These are phyloP conservation scores for Pseudochaenichthys georgianus DNA, from an alignment of 2,797 vertebrate genomes.

Conservation along the genomic window DNA sequence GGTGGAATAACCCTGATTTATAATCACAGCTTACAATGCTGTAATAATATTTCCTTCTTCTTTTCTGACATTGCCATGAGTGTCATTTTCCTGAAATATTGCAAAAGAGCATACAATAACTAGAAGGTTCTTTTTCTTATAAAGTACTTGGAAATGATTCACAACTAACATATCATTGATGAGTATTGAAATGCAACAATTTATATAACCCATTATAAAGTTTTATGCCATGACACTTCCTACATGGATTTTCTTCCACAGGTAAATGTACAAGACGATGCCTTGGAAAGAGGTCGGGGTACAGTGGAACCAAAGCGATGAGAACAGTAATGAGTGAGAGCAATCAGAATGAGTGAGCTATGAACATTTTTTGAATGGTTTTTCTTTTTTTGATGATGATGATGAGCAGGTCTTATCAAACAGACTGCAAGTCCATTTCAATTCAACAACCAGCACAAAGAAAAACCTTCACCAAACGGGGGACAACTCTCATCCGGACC, in stretches of 20 bases:
- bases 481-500: constrained; percentile 63
- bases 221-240: no score
- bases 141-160: not conserved
- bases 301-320: constrained; percentile 26
- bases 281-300: constrained; percentile 28
- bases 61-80: not conserved
- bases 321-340: constrained; percentile 40
- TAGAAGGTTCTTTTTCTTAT: not conserved
- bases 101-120: not conserved
- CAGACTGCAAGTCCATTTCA: constrained; percentile 73
- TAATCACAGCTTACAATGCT: no score
- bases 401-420: constrained; percentile 78
- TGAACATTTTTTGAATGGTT: constrained; percentile 44
- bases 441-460: constrained; percentile 72
- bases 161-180: not conserved
- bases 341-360: constrained; percentile 40
- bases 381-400: constrained; percentile 55
- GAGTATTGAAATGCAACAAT: not conserved
- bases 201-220: not conserved
- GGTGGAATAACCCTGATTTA: no score
- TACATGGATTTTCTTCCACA: not conserved
- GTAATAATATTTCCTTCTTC: not conserved
- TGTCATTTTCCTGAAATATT: not conserved
- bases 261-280: constrained; percentile 11
- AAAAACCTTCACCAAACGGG: constrained; percentile 62